Base-by-base conservation (phyloP, 2,113 vertebrate species). In the Muntiacus reevesi region DNA sequence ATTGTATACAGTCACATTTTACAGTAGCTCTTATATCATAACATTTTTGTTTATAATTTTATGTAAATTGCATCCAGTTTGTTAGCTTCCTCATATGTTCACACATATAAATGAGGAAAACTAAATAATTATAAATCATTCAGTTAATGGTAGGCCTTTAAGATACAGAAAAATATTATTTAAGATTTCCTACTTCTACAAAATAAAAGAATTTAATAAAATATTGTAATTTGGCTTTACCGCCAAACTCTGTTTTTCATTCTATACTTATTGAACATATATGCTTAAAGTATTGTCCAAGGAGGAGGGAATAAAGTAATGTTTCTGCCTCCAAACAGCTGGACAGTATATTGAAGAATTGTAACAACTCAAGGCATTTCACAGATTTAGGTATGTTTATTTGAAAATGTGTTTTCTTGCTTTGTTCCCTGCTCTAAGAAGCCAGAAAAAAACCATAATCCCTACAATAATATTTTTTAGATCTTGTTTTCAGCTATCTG, bases 11-110 rank as follows among this genome's bases (percentile, higher is more conserved):
- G 67, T 93, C 30, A 71, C 23, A 90, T 90, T 76, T 81, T 97
- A 79, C 3, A 88, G 28, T 78, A 59, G 43, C 54, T 87, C 47
- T 87, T 86, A 1, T 52, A 93, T 62, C 36, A 78, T 89, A 52
- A 84, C 6, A 87, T 91, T 84, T 95, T 87, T 33, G 30, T 83
- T 62, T 76, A 43, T 8, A 91, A 40, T 97, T 96, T 84, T 95
- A 60, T 79, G 11, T 60, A 93, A 91, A 64, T 96, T 19, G 4
- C 74, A 93, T 93, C 40, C 43, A 93, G 5, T 81, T 78, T 84
- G 59, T 25, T 76, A 40, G 27, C 36, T 94, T 95, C 21, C 33
- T 85, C 25, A 54, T 87, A 71, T 71, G 4, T 62, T 67, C 79
- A 74, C 91, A 21, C 11, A 47, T 52, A 76, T 79, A 74, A 52